phyloP scores from a whole-genome alignment of 2,113 vertebrate genomes.

The Lophochroa leadbeateri region DNA sequence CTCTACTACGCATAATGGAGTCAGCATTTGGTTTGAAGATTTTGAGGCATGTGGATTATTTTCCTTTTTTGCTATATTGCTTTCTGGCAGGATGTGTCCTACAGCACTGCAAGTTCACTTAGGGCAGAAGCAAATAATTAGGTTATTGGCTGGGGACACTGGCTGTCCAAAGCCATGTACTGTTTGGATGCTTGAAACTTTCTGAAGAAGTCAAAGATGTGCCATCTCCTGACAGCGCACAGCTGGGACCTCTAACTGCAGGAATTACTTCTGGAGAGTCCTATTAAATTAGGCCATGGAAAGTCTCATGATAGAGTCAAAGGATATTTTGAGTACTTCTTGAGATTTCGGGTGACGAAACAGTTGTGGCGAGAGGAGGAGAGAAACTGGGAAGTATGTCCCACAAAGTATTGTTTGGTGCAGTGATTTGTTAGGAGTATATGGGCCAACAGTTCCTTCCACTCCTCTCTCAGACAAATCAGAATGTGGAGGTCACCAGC shows the following conservation, averaged over 20 bases:
- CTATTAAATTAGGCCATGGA: neutral
- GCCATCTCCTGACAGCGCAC: neutral
- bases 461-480: neutral
- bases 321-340: neutral
- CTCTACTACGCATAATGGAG: rapidly evolving
- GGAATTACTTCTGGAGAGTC: neutral
- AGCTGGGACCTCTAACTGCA: neutral
- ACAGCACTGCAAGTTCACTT: neutral
- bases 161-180: neutral
- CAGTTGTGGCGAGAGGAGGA: neutral
- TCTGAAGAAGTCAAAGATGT: neutral
- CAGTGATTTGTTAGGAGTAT: neutral
- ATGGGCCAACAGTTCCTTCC: neutral
- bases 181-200: neutral
- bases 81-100: neutral
- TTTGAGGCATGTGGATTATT: neutral
- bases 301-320: neutral
- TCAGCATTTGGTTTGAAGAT: neutral
- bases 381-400: neutral
- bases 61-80: neutral
- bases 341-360: neutral
- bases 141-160: neutral
- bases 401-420: neutral
- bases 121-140: neutral
- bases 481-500: neutral